phyloP scores from a whole-genome alignment of 2,797 vertebrate genomes.

The Sandelia bainsii region DNA sequence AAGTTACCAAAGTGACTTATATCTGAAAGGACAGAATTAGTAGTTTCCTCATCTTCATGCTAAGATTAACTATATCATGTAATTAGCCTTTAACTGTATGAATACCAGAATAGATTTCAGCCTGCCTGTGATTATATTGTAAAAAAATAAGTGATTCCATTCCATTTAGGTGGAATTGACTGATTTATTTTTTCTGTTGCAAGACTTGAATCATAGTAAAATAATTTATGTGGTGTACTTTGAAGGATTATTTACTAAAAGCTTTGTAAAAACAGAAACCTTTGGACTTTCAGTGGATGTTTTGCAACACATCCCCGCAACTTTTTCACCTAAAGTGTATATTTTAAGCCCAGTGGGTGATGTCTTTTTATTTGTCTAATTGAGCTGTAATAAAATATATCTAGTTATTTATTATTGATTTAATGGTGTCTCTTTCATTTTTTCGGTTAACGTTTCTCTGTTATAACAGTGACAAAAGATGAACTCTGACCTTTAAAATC shows the following conservation, averaged over 20 bases:
- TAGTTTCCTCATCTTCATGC: not conserved
- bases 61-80: not conserved
- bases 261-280: not conserved
- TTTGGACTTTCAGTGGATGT: not conserved
- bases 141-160: slow-evolving; percentile 53
- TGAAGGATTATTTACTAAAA: slow-evolving; percentile 13
- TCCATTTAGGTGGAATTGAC: slow-evolving; percentile 42
- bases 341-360: not conserved
- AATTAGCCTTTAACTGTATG: slow-evolving; percentile 4
- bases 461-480: not conserved
- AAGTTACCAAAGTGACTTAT: slow-evolving; percentile 43
- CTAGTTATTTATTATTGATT: slow-evolving; percentile 3
- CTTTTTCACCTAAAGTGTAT: not conserved
- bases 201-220: slow-evolving; percentile 47
- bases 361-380: slow-evolving; percentile 9
- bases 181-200: slow-evolving; percentile 16
- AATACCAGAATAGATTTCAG: slow-evolving; percentile 3
- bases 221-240: slow-evolving; percentile 30
- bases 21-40: slow-evolving; percentile 8
- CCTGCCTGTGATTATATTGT: slow-evolving; percentile 13
- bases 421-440: not conserved
- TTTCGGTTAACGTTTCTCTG: not conserved
- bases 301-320: not conserved
- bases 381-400: slow-evolving; percentile 44
- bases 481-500: slow-evolving; percentile 48